A percentile compares a stretch with the other conserved stretches of the same genome.
These are phyloP conservation scores for Protodeltote pygarga DNA, from an alignment of 2,888 invertebrate species.

Conservation along the genomic window DNA sequence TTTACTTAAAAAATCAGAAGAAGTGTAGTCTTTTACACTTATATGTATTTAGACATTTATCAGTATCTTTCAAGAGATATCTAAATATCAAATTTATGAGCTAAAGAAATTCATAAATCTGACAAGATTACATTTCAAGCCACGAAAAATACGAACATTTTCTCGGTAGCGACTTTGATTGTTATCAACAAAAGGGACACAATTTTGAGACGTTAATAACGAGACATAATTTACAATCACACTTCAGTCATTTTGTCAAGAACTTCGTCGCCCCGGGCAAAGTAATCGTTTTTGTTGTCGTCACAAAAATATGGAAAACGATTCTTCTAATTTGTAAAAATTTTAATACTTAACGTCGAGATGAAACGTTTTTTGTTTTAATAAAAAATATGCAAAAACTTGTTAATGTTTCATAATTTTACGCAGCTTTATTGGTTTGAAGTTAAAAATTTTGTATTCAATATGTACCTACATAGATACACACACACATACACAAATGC, in stretches of 20 bases:
- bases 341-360: not conserved
- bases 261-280: slow-evolving; percentile 15
- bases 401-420: no score
- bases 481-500: no score
- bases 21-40: no score
- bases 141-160: slow-evolving; percentile 22
- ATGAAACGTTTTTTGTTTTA: not conserved
- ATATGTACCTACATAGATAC: no score
- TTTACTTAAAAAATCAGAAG: no score
- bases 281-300: slow-evolving; percentile 20
- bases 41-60: no score
- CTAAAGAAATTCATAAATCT: no score
- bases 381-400: no score
- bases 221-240: slow-evolving; percentile 35
- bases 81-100: no score
- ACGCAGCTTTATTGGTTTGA: no score
- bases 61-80: no score
- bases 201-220: slow-evolving; percentile 22
- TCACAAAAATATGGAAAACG: slow-evolving; percentile 14
- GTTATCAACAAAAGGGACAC: slow-evolving; percentile 12
- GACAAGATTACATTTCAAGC: not conserved
- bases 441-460: no score
- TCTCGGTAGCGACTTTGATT: slow-evolving; percentile 9
- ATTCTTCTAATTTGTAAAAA: slow-evolving; percentile 9
- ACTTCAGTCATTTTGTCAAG: slow-evolving; percentile 31